phyloP scores from a whole-genome alignment of 2,888 invertebrate genomes.

The Nyleta sp. region DNA sequence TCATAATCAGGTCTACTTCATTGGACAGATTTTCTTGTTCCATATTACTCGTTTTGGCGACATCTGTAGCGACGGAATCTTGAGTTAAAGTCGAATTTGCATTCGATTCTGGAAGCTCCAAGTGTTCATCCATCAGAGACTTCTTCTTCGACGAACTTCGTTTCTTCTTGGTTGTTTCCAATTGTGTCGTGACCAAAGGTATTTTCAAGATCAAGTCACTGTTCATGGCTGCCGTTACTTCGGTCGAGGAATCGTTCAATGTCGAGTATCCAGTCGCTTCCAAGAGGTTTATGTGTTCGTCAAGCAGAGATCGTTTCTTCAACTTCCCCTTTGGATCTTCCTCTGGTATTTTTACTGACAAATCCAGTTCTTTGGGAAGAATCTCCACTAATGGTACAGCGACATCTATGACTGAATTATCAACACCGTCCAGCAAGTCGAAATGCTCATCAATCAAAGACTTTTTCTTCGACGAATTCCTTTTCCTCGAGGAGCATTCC shows the following conservation, averaged over 20 bases:
- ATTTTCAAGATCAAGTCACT: background rate
- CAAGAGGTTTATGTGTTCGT: background rate
- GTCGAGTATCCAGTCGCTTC: background rate
- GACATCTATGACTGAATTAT: background rate
- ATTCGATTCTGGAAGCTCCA: conserved; percentile 62
- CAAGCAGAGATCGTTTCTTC: conserved; percentile 5
- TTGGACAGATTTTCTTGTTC: no score
- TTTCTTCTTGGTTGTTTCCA: background rate
- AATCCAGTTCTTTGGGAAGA: no score
- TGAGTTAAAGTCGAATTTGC: background rate
- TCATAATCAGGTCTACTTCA: background rate
- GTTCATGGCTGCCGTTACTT: background rate
- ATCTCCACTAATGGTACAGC: background rate
- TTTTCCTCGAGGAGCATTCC: background rate
- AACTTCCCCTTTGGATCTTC: background rate
- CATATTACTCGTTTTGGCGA: no score
- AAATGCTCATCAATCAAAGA: conserved; percentile 12
- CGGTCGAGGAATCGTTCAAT: background rate
- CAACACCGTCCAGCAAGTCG: background rate
- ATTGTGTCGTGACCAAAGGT: background rate
- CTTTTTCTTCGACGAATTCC: background rate
- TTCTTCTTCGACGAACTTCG: conserved; percentile 56
- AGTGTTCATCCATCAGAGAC: conserved; percentile 66
- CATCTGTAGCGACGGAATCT: background rate
- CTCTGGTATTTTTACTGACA: no score